Evolutionary conservation across 92 coral and sea anemone genomes (phyloP).

Genomic region (Epizoanthus ramosus): DNA sequence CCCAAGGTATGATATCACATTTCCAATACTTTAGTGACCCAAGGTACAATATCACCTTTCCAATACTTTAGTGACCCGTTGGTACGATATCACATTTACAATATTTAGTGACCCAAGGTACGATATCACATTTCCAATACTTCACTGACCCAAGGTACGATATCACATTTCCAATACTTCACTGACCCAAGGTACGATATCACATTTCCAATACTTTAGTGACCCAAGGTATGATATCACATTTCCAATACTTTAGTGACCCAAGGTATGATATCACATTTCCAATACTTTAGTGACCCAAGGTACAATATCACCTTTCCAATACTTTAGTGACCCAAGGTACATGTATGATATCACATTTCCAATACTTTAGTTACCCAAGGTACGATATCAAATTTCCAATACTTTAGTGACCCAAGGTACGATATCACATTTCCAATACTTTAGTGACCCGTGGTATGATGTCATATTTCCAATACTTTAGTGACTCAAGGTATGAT

Average conservation of each 20-base stretch:
- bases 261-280: background rate
- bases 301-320: conserved; percentile 50
- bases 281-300: conserved; percentile 69
- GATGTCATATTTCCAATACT: background rate
- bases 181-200: background rate
- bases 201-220: conserved; percentile 31
- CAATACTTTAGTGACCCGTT: conserved; percentile 93
- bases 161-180: too few species aligned
- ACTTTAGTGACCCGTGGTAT: conserved; percentile 86
- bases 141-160: conserved; percentile 84
- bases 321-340: background rate
- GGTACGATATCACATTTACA: conserved; percentile 45
- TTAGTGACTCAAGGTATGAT: background rate
- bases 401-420: background rate
- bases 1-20: too few species aligned
- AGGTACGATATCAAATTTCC: conserved; percentile 50
- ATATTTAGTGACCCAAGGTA: background rate
- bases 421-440: background rate
- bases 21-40: too few species aligned
- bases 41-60: too few species aligned
- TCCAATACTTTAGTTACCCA: conserved; percentile 68
- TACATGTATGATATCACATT: background rate
- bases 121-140: background rate
- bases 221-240: conserved; percentile 78
- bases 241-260: background rate